A percentile compares a stretch with the other conserved stretches of the same genome.
Conservation (phyloP, 2,113 vertebrate species). For the Smithornis capensis region DNA sequence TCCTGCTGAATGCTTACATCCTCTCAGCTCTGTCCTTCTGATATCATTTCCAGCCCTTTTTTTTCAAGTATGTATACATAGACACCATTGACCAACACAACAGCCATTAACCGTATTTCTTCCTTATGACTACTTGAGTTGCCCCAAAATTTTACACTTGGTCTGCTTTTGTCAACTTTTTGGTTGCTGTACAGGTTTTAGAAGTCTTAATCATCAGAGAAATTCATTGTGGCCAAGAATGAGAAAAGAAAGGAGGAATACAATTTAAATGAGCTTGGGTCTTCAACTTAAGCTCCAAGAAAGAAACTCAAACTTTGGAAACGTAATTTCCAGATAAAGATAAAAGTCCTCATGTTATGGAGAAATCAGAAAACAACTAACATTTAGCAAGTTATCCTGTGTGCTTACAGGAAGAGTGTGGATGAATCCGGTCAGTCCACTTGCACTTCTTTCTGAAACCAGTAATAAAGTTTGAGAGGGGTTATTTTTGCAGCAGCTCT, state of each 20-base stretch:
- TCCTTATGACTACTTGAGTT: background rate
- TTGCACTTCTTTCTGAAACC: slow-evolving; percentile 48
- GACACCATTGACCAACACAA: background rate
- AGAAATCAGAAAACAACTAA: background rate
- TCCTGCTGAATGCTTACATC: background rate
- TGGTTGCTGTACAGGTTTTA: background rate
- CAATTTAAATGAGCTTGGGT: background rate
- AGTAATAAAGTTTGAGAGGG: slow-evolving; percentile 72
- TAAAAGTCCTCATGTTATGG: background rate
- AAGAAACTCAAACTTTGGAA: background rate
- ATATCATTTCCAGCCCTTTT: background rate
- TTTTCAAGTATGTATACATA: background rate
- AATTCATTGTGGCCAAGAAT: background rate
- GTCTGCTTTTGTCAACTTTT: background rate
- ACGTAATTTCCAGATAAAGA: background rate
- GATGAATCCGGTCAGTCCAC: slow-evolving; percentile 10
- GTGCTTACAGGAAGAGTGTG: background rate
- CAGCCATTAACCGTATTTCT: background rate
- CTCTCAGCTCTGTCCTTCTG: background rate
- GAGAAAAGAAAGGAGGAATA: background rate
- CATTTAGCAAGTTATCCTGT: background rate
- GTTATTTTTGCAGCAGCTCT: slow-evolving; percentile 75
- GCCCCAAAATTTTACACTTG: background rate
- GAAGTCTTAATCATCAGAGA: background rate
- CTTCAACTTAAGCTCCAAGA: background rate